A percentile compares a stretch with the other conserved stretches of the same genome.
These are phyloP conservation scores for Acrobasis repandana DNA, from an alignment of 2,888 invertebrate genomes.

Conservation along the genomic window DNA sequence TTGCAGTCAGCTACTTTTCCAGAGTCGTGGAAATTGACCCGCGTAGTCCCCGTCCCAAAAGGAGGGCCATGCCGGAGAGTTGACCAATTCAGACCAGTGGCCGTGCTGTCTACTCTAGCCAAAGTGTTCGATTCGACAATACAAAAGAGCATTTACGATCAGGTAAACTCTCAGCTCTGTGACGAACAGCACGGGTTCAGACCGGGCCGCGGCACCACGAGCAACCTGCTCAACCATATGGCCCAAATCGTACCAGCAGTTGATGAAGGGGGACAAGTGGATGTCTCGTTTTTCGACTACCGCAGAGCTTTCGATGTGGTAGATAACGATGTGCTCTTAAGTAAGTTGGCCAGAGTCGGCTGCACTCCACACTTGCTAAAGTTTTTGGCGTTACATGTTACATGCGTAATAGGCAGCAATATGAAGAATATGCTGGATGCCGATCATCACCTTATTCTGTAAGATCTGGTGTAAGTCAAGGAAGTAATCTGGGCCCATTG, in stretches of 20 bases:
- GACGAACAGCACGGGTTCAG: too few species aligned
- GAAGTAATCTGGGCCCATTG: too few species aligned
- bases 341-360: neutral
- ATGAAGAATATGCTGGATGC: neutral
- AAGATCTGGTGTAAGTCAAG: too few species aligned
- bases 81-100: slow-evolving; percentile 1
- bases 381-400: too few species aligned
- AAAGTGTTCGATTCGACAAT: slow-evolving; percentile 2
- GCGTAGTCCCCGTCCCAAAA: neutral
- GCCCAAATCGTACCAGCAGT: neutral
- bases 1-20: neutral
- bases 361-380: neutral
- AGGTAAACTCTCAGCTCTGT: neutral
- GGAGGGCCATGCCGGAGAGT: neutral
- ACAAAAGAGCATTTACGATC: neutral
- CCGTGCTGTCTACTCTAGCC: neutral
- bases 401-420: too few species aligned
- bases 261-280: neutral
- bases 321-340: slow-evolving; percentile 1
- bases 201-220: neutral
- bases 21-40: neutral
- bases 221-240: neutral
- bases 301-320: too few species aligned
- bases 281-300: too few species aligned
- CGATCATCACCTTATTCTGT: neutral